phyloP scores from a whole-genome alignment of 2,888 invertebrate genomes.

The Pyrochroa serraticornis region DNA sequence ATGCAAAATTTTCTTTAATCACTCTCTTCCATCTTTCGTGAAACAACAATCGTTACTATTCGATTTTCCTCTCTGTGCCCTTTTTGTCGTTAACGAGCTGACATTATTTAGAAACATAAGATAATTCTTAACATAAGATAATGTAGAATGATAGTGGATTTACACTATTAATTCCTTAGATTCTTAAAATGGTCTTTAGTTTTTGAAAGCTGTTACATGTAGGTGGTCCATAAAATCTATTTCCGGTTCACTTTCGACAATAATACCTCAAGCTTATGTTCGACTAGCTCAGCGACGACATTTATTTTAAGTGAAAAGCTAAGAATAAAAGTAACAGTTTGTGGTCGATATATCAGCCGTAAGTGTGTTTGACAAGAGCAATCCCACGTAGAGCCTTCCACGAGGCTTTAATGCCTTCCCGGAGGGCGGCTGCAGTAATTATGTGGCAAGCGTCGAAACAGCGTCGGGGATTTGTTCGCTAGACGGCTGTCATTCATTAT shows the following conservation, averaged over 20 bases:
- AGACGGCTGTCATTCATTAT: slow-evolving; percentile 48
- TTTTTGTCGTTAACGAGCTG: too few relatives aligned
- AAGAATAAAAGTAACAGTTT: slow-evolving; percentile 40
- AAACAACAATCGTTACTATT: too few relatives aligned
- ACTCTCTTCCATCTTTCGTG: too few relatives aligned
- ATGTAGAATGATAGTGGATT: too few relatives aligned
- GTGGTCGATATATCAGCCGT: slow-evolving; percentile 48
- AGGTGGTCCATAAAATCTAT: too few relatives aligned
- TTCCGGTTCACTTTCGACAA: neutral
- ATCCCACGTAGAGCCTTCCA: slow-evolving; percentile 49
- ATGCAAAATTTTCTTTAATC: too few relatives aligned
- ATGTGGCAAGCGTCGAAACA: slow-evolving; percentile 51
- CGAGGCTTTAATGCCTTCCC: slow-evolving; percentile 45
- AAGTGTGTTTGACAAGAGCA: slow-evolving; percentile 51
- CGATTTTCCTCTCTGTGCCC: too few relatives aligned
- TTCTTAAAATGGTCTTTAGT: too few relatives aligned
- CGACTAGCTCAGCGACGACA: neutral
- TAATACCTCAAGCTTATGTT: slow-evolving; percentile 17
- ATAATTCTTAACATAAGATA: too few relatives aligned
- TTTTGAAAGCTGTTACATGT: too few relatives aligned
- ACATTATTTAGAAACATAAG: too few relatives aligned
- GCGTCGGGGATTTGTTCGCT: slow-evolving; percentile 47
- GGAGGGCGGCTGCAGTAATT: slow-evolving; percentile 48
- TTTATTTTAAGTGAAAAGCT: slow-evolving; percentile 25
- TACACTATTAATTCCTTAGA: too few relatives aligned